Evolutionary conservation across 2,797 vertebrate genomes (phyloP).

Genomic region (Erithacus rubecula): DNA sequence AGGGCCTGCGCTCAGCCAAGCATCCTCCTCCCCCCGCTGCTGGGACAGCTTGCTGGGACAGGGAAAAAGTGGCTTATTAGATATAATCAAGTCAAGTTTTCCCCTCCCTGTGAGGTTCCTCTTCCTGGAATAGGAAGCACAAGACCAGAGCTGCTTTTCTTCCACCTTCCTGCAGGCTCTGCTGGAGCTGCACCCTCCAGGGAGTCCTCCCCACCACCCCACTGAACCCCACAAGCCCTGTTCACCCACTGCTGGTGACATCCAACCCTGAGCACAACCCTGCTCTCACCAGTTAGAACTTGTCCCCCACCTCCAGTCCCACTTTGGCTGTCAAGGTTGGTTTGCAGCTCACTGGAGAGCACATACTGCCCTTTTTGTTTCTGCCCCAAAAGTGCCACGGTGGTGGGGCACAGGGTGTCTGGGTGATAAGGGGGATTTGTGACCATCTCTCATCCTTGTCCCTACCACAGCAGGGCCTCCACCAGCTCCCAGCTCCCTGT

Average conservation of each 20-base stretch:
- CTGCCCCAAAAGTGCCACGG: accelerated
- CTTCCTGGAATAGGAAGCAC: not conserved
- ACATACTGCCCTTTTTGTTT: accelerated
- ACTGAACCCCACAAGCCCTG: not conserved
- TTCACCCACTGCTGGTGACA: accelerated
- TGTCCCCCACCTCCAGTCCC: not conserved
- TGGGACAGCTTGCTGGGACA: not conserved
- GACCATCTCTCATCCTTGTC: not conserved
- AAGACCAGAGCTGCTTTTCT: not conserved
- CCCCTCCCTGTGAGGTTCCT: not conserved
- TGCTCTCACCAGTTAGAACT: not conserved
- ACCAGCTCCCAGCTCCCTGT: not conserved
- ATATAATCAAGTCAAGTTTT: constrained; percentile 48
- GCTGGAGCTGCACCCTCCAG: not conserved
- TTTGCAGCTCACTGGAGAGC: not conserved
- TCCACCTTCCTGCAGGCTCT: not conserved
- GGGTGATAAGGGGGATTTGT: not conserved
- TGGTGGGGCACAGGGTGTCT: accelerated
- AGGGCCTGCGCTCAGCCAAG: not conserved
- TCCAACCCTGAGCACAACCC: not conserved
- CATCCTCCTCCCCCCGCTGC: not conserved
- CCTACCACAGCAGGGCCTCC: not conserved
- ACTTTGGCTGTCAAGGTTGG: not conserved
- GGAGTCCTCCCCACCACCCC: not conserved
- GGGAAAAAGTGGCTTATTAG: constrained; percentile 67